A percentile compares a stretch with the other conserved stretches of the same genome.
phyloP scores from a whole-genome alignment of 2,888 invertebrate genomes.

The Pimpla rufipes region DNA sequence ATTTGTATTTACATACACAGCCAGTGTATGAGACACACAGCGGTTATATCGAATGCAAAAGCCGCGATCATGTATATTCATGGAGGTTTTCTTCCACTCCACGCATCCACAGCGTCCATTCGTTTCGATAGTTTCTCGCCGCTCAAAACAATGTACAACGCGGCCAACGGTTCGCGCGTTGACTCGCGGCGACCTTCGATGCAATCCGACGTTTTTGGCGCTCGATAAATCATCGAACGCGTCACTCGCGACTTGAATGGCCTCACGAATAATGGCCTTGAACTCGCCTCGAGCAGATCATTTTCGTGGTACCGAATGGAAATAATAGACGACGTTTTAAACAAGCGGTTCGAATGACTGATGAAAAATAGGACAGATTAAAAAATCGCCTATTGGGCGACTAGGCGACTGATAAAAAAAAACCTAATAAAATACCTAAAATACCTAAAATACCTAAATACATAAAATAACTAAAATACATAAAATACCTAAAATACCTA shows the following conservation, averaged over 20 bases:
- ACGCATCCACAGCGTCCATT: background rate
- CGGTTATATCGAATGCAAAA: constrained; percentile 3
- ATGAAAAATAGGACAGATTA: too few species aligned
- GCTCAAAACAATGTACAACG: background rate
- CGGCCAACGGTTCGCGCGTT: background rate
- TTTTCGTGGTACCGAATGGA: background rate
- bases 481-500: too few species aligned
- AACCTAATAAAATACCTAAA: too few species aligned
- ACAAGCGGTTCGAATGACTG: too few species aligned
- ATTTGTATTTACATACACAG: background rate
- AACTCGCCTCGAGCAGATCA: background rate
- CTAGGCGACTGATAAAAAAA: too few species aligned
- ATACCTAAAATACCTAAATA: too few species aligned
- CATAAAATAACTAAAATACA: too few species aligned
- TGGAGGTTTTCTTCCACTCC: background rate
- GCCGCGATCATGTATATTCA: constrained; percentile 7
- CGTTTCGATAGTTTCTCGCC: constrained; percentile 4
- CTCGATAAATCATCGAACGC: background rate
- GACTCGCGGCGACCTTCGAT: constrained; percentile 9
- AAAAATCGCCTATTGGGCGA: too few species aligned
- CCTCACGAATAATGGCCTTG: too few species aligned
- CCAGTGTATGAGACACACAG: background rate
- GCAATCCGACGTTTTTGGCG: constrained; percentile 7
- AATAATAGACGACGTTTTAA: background rate
- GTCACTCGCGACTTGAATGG: background rate